Conservation (phyloP, 2,888 invertebrate species). For the Drosophila demipolita region DNA sequence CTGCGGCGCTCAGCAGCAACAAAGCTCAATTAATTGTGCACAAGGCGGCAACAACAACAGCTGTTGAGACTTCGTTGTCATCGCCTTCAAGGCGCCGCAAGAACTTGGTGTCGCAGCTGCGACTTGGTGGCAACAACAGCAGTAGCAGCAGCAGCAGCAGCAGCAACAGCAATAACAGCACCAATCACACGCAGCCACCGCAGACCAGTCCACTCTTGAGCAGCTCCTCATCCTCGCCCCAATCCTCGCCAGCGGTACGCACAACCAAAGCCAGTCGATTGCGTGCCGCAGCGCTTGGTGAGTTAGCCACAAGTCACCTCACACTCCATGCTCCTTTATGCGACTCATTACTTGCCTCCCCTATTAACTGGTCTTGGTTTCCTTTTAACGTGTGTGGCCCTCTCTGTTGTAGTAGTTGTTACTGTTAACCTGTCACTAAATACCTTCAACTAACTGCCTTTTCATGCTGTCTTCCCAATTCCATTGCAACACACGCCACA, state of each 20-base stretch:
- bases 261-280: slow-evolving; percentile 90
- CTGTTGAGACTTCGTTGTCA: slow-evolving; percentile 38
- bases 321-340: not conserved
- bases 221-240: slow-evolving; percentile 68
- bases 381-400: slow-evolving; percentile 11
- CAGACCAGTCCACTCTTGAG: slow-evolving; percentile 66
- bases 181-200: slow-evolving; percentile 48
- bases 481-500: slow-evolving; percentile 6
- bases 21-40: slow-evolving; percentile 69
- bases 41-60: slow-evolving; percentile 50
- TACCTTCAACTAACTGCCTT: slow-evolving; percentile 48
- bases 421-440: slow-evolving; percentile 24
- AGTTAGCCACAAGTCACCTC: slow-evolving; percentile 60
- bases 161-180: slow-evolving; percentile 14
- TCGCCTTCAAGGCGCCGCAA: slow-evolving; percentile 75
- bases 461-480: slow-evolving; percentile 40
- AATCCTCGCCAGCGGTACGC: slow-evolving; percentile 86
- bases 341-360: slow-evolving; percentile 5
- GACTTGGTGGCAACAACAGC: slow-evolving; percentile 32
- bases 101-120: slow-evolving; percentile 78
- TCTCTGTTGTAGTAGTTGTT: slow-evolving; percentile 12
- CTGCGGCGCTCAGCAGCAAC: slow-evolving; percentile 43
- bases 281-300: slow-evolving; percentile 88
- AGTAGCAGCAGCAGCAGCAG: slow-evolving; percentile 9
- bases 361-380: slow-evolving; percentile 23